phyloP scores from a whole-genome alignment of 2,888 invertebrate genomes.

The Aethes cnicana region DNA sequence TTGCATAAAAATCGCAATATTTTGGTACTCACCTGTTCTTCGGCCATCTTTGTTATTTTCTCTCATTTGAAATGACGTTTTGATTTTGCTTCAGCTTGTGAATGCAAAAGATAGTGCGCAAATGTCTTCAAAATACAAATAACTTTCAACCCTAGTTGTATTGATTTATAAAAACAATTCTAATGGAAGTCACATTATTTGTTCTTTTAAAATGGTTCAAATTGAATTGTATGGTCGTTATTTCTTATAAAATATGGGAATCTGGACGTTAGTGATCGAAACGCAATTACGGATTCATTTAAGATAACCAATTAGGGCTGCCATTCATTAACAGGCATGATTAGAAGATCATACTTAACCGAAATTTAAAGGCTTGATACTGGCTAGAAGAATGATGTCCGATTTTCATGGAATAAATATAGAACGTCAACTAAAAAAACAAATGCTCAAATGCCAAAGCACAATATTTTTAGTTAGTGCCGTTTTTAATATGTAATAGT shows the following conservation, averaged over 20 bases:
- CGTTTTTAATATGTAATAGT: constrained; percentile 44
- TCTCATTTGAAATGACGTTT: constrained; percentile 74
- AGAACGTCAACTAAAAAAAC: neutral
- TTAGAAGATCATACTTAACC: neutral
- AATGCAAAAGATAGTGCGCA: constrained; percentile 9
- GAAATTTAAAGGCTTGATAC: neutral
- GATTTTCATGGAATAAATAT: constrained; percentile 1
- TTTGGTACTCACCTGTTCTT: constrained; percentile 88
- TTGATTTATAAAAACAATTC: too few species aligned
- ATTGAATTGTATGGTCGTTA: too few species aligned
- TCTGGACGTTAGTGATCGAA: constrained; percentile 13
- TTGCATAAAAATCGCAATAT: constrained; percentile 62
- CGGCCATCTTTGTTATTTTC: constrained; percentile 87
- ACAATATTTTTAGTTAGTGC: constrained; percentile 2
- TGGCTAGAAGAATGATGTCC: constrained; percentile 11
- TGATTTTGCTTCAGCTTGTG: constrained; percentile 38
- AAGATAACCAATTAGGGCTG: neutral
- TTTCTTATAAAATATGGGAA: too few species aligned
- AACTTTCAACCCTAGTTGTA: too few species aligned
- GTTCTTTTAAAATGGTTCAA: too few species aligned
- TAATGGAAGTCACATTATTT: too few species aligned
- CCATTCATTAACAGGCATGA: constrained; percentile 8
- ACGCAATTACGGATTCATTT: constrained; percentile 19
- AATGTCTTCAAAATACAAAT: too few species aligned
- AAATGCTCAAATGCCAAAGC: constrained; percentile 2